phyloP scores from a whole-genome alignment of 1,140 invertebrate genomes.

The Aradophagus sp. region DNA sequence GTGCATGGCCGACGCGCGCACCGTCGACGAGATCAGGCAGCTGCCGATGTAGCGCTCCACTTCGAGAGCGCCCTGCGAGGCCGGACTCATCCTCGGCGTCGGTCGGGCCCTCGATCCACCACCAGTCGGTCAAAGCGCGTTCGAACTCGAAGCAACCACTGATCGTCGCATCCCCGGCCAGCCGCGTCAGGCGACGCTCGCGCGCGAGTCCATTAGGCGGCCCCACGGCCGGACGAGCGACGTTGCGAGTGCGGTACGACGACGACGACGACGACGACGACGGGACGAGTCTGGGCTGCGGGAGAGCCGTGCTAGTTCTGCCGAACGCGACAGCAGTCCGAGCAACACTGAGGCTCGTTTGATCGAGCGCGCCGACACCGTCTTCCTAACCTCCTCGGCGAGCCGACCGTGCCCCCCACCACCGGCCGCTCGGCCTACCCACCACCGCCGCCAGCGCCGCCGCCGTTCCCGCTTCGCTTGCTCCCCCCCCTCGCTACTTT shows the following conservation, averaged over 20 bases:
- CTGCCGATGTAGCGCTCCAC: conserved; percentile 81
- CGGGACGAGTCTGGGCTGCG: not conserved
- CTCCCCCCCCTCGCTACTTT: too few species aligned
- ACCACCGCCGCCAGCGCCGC: conserved; percentile 23
- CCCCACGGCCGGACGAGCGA: too few species aligned
- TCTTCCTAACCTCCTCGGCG: conserved; percentile 61
- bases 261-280: not conserved
- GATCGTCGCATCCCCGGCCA: not conserved
- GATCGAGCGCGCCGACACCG: conserved; percentile 65
- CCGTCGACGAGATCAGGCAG: conserved; percentile 77
- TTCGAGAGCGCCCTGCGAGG: conserved; percentile 77
- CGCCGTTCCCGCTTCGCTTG: conserved; percentile 15
- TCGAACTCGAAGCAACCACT: not conserved
- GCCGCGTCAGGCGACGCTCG: too few species aligned
- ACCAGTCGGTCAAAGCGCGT: not conserved
- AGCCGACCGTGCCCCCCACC: conserved; percentile 54
- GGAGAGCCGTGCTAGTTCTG: conserved; percentile 19
- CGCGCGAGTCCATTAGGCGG: too few species aligned
- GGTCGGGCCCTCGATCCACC: not conserved
- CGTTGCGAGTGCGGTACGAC: too few species aligned
- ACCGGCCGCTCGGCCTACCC: conserved; percentile 15
- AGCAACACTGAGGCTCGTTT: conserved; percentile 69
- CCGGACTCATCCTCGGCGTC: conserved; percentile 77
- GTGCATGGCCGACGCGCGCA: conserved; percentile 69
- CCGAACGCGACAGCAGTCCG: conserved; percentile 64